Percentiles rank a stretch among this genome's conserved stretches.
Conservation (phyloP, 92 coral and sea anemone species). For the Parazoanthus atlanticus region DNA sequence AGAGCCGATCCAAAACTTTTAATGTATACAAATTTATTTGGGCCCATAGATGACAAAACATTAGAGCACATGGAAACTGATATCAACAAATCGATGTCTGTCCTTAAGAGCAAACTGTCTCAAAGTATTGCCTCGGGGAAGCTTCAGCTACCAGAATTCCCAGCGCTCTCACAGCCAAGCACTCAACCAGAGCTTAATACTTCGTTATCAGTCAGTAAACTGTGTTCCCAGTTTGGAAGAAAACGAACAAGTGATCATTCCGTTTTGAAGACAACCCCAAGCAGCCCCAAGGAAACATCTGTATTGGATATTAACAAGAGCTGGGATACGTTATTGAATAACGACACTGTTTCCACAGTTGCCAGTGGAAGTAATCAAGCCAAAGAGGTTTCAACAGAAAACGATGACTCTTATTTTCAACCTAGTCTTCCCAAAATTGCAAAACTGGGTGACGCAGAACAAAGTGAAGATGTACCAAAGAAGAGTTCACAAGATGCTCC, state of each 20-base stretch:
- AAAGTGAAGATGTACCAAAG: background rate
- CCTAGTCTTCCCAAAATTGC: slow-evolving; percentile 37
- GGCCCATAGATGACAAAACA: slow-evolving; percentile 24
- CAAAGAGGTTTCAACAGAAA: background rate
- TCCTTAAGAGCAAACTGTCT: slow-evolving; percentile 15
- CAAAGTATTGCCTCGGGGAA: slow-evolving; percentile 29
- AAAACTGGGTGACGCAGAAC: background rate
- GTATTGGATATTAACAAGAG: background rate
- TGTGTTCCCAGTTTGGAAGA: slow-evolving; percentile 42
- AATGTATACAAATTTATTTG: slow-evolving; percentile 10
- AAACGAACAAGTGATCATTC: slow-evolving; percentile 24
- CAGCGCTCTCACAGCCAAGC: slow-evolving; percentile 6
- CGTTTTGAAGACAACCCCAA: slow-evolving; percentile 5
- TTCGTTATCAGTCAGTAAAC: slow-evolving; percentile 17
- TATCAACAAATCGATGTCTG: slow-evolving; percentile 8
- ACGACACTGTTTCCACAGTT: background rate
- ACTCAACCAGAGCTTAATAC: background rate
- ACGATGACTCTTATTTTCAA: background rate
- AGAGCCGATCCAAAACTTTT: slow-evolving; percentile 7
- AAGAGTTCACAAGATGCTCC: slow-evolving; percentile 2
- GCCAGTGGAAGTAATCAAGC: background rate
- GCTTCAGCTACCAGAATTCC: slow-evolving; percentile 37
- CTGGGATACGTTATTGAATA: background rate
- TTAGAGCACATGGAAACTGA: slow-evolving; percentile 20
- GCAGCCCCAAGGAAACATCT: slow-evolving; percentile 9